Evolutionary conservation across 1,140 invertebrate genomes (phyloP).

Genomic region (Leucophenga varia): DNA sequence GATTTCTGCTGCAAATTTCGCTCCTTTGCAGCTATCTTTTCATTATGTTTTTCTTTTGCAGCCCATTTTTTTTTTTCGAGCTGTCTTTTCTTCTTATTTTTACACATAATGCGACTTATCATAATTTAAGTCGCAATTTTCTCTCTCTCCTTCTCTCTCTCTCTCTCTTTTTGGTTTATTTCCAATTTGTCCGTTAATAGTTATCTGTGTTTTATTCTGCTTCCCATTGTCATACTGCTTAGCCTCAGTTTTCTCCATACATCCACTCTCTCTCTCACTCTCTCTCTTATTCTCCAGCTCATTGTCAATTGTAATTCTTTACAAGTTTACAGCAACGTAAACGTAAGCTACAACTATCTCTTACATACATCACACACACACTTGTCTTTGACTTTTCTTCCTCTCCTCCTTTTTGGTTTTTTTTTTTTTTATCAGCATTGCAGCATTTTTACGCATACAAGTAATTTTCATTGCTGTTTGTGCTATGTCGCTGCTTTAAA

Average conservation of each 20-base stretch:
- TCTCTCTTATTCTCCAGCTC: slow-evolving; percentile 40
- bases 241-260: slow-evolving; percentile 34
- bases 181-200: slow-evolving; percentile 6
- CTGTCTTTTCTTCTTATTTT: too few species aligned
- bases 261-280: slow-evolving; percentile 9
- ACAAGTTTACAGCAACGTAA: slow-evolving; percentile 11
- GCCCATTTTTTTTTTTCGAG: too few species aligned
- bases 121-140: slow-evolving; percentile 17
- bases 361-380: too few species aligned
- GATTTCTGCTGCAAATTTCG: too few species aligned
- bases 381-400: too few species aligned
- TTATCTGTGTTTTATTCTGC: slow-evolving; percentile 2
- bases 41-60: too few species aligned
- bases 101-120: too few species aligned
- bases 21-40: too few species aligned
- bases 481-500: slow-evolving; percentile 28
- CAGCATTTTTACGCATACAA: slow-evolving; percentile 45
- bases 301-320: slow-evolving; percentile 16
- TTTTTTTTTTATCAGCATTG: slow-evolving; percentile 37
- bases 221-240: slow-evolving; percentile 13
- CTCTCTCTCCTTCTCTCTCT: not conserved
- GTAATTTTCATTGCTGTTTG: slow-evolving; percentile 2
- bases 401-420: slow-evolving; percentile 3
- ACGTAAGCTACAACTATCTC: slow-evolving; percentile 29
- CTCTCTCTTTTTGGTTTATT: slow-evolving; percentile 1